Conservation (phyloP, 2,113 vertebrate species). For the Chroicocephalus ridibundus region DNA sequence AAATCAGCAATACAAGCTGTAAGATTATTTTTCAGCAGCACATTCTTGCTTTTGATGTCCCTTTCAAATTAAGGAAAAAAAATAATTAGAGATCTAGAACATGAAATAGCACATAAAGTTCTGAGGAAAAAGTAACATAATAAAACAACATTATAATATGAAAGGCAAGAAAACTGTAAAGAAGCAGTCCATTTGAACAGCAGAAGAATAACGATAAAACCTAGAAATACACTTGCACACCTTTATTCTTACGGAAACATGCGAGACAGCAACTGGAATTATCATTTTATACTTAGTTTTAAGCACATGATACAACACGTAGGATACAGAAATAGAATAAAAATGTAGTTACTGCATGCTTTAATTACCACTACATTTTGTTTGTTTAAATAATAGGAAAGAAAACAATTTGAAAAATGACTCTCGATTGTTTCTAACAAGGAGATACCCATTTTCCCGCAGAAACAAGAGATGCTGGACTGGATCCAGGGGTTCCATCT, state of each 20-base stretch:
- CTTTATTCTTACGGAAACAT: neutral
- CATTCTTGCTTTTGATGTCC: conserved; percentile 99
- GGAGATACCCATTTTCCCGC: rapidly evolving
- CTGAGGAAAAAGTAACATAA: neutral
- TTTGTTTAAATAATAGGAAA: neutral
- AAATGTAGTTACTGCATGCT: neutral
- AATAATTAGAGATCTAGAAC: neutral
- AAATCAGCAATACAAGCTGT: conserved; percentile 96
- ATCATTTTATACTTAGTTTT: neutral
- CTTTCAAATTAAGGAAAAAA: conserved; percentile 67
- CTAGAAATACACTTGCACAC: neutral
- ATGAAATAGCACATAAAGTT: neutral
- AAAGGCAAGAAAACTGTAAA: neutral
- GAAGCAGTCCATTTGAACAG: neutral
- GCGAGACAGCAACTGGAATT: neutral
- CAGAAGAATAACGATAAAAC: neutral
- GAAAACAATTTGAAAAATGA: neutral
- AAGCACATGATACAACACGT: neutral
- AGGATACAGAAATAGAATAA: neutral
- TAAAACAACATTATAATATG: neutral
- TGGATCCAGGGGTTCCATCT: neutral
- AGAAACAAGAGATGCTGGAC: neutral
- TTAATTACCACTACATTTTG: neutral
- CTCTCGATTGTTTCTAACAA: neutral
- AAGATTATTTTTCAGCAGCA: conserved; percentile 93